Evolutionary conservation across 2,888 invertebrate species (phyloP).

Genomic region (Diabrotica balteata): DNA sequence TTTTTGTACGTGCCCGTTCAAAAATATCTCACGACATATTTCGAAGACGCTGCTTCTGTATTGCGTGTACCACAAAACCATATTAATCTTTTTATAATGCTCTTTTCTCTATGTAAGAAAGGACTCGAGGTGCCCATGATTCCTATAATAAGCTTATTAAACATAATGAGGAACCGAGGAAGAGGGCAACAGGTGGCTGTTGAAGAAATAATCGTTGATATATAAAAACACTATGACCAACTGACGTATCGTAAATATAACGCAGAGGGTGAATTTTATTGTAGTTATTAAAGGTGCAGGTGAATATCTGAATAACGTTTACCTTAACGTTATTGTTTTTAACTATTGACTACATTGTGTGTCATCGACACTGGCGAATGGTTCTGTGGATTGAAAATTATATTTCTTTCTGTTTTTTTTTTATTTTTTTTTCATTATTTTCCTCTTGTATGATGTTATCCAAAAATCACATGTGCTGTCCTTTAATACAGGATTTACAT

Average conservation of each 20-base stretch:
- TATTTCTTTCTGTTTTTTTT: too few relatives aligned
- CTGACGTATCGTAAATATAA: conserved; percentile 34
- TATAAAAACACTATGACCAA: conserved; percentile 39
- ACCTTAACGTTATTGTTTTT: conserved; percentile 13
- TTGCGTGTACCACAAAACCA: too few relatives aligned
- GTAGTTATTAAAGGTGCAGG: conserved; percentile 38
- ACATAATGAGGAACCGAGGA: conserved; percentile 25
- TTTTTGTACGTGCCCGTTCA: too few relatives aligned
- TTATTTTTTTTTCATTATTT: too few relatives aligned
- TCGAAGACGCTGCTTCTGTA: too few relatives aligned
- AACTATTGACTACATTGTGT: not conserved
- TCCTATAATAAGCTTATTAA: conserved; percentile 7
- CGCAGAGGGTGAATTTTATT: conserved; percentile 41
- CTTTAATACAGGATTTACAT: too few relatives aligned
- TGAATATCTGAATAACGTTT: conserved; percentile 25
- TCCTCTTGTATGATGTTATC: too few relatives aligned
- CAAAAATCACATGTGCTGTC: too few relatives aligned
- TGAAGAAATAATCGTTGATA: conserved; percentile 23
- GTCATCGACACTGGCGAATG: too few relatives aligned
- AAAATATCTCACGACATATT: too few relatives aligned
- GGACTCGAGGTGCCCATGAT: not conserved
- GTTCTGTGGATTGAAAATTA: too few relatives aligned
- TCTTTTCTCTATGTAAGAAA: not conserved
- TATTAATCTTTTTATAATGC: too few relatives aligned
- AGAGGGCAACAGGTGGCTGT: conserved; percentile 25